A percentile compares a stretch with the other conserved stretches of the same genome.
phyloP scores from a whole-genome alignment of 1,140 invertebrate species.

The Monochamus saltuarius region DNA sequence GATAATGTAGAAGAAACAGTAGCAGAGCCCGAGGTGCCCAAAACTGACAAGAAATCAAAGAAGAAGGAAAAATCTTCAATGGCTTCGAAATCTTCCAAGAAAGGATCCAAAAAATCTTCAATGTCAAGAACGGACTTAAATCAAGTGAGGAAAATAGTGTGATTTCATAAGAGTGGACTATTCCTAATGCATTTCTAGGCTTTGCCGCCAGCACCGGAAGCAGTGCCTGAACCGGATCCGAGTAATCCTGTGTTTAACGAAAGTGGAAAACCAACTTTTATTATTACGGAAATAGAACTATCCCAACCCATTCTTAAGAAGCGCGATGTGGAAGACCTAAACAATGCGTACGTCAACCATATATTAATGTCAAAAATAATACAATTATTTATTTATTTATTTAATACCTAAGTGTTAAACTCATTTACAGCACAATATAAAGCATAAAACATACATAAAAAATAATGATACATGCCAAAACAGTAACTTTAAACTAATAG shows the following conservation, averaged over 20 bases:
- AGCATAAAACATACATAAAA: no score
- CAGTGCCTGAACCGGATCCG: conserved; percentile 30
- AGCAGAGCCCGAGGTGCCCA: conserved; percentile 12
- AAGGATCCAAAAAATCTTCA: conserved; percentile 9
- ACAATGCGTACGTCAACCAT: conserved; percentile 18
- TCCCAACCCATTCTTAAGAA: conserved; percentile 30
- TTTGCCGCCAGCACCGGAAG: conserved; percentile 24
- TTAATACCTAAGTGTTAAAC: no score
- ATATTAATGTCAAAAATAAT: no score
- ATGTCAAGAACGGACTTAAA: background rate
- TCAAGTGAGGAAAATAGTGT: conserved; percentile 22
- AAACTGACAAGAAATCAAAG: conserved; percentile 28
- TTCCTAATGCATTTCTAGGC: conserved; percentile 6
- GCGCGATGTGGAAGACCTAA: conserved; percentile 36
- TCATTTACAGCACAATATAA: no score
- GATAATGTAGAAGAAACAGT: conserved; percentile 1
- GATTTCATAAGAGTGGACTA: no score
- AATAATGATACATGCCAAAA: no score
- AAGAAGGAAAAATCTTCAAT: conserved; percentile 25
- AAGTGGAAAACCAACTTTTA: conserved; percentile 37
- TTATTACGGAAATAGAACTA: conserved; percentile 42
- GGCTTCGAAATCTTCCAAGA: conserved; percentile 27
- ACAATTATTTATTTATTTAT: no score
- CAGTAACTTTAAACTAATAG: no score
- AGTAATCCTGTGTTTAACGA: conserved; percentile 38